Base-by-base conservation (phyloP, 2,888 invertebrate species). In the Dryobota labecula region DNA sequence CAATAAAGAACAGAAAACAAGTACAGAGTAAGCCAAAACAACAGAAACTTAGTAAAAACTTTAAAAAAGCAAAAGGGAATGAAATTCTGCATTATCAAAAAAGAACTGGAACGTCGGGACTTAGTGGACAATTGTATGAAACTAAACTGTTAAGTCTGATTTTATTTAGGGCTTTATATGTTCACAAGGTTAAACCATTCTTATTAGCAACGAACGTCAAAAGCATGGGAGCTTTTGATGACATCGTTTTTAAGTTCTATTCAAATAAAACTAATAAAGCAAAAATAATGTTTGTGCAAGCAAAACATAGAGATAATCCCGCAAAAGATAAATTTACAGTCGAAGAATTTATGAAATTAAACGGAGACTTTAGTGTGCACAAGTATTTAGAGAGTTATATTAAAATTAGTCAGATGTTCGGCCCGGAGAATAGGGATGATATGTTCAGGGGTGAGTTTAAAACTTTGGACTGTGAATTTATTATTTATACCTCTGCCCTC, bases 91-190 rank as follows among this genome's bases (percentile, higher is more conserved):
- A 57, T 11, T 80, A 80, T 63, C 45, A 56, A 38, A 80, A 82
- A 38, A 68, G 80, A 66, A 36, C 56, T 18, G 84, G 81, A 18
- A 83, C 84, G 1, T 63, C 81, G 3, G 81, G 73, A 15, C 51
- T 84, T 7, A 63, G 78, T 41, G 86, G 86, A 8, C 84, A 86
- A 58, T 64, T 85, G 15, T 86, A 84, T 33, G 84, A 86, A 76
- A 84, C 82, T 24, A 86, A 85, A 69, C 45, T 86, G 24, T 73
- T 85, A 20, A 74, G 76, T 51, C 62, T 86, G 27, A 74, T 84
- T 41, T 78, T 84, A 49, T 60, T 84, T 20, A 74, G 81, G 61
- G 78, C 77, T 33, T 66, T 80, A n/a, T 65, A 71, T 58, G 66
- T 76, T 51, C 38, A 76, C 3, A 57, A 83, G 7, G 67, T 83